These are phyloP conservation scores for Myotis brandtii DNA, from an alignment of 2,113 vertebrate species.

Conservation along the genomic window DNA sequence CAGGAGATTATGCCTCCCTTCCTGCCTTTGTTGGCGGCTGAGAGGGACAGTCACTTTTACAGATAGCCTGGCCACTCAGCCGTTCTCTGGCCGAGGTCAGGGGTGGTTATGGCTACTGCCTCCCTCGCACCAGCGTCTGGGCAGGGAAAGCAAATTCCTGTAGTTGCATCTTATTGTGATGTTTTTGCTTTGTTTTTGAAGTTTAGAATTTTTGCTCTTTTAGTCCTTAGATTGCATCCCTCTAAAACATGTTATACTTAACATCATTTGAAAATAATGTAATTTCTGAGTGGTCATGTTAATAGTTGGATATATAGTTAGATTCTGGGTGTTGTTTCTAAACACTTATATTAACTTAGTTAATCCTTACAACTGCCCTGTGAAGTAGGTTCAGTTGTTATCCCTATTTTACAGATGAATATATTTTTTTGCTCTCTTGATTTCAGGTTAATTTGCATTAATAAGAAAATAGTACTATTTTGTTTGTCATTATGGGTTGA, in stretches of 20 bases:
- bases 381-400: neutral
- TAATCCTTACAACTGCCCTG: neutral
- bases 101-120: neutral
- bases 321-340: neutral
- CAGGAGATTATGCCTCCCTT: neutral
- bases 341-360: neutral
- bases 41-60: neutral
- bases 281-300: neutral
- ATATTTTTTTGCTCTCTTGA: constrained; percentile 26
- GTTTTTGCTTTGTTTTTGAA: neutral
- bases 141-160: neutral
- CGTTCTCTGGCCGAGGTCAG: neutral
- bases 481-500: neutral
- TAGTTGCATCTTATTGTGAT: neutral
- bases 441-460: constrained; percentile 37
- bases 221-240: neutral
- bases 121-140: fast-evolving
- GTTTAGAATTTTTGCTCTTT: constrained; percentile 3
- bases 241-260: neutral
- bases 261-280: constrained; percentile 33
- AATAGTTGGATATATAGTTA: neutral
- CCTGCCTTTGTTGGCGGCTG: neutral
- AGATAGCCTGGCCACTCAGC: neutral
- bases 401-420: constrained; percentile 6
- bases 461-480: neutral